These are phyloP conservation scores for Cyclophora punctaria DNA, from an alignment of 2,888 invertebrate species.

Conservation along the genomic window DNA sequence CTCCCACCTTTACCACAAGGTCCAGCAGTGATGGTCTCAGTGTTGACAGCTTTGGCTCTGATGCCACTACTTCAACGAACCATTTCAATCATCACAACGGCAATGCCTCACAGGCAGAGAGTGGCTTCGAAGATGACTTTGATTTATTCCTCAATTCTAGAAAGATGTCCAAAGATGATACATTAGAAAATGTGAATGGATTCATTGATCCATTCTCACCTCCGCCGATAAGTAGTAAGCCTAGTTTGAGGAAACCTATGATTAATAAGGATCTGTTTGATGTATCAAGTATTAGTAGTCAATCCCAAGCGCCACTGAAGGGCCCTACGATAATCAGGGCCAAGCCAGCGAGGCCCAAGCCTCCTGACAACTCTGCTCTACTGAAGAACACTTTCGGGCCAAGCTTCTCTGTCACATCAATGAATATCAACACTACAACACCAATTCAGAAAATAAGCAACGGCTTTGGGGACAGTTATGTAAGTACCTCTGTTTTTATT, in stretches of 20 bases:
- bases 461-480: conserved; percentile 52
- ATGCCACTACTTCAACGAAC: conserved; percentile 76
- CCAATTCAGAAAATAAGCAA: conserved; percentile 60
- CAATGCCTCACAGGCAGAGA: conserved; percentile 82
- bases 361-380: conserved; percentile 64
- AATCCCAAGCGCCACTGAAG: conserved; percentile 52
- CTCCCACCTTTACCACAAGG: conserved; percentile 83
- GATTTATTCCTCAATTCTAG: conserved; percentile 76
- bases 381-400: conserved; percentile 55
- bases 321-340: conserved; percentile 86
- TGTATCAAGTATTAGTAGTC: conserved; percentile 60
- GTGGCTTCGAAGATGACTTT: conserved; percentile 90
- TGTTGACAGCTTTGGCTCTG: conserved; percentile 84
- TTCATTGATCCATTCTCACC: conserved; percentile 74
- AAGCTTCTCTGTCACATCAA: conserved; percentile 42
- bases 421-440: conserved; percentile 59
- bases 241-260: conserved; percentile 66
- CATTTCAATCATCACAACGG: conserved; percentile 74
- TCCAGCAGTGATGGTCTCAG: conserved; percentile 85
- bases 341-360: conserved; percentile 75
- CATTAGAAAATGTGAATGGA: conserved; percentile 70
- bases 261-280: conserved; percentile 80
- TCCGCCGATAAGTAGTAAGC: conserved; percentile 41
- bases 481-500: conserved; percentile 34
- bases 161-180: conserved; percentile 52